phyloP scores from a whole-genome alignment of 1,140 invertebrate genomes.

The Papilio xuthus region DNA sequence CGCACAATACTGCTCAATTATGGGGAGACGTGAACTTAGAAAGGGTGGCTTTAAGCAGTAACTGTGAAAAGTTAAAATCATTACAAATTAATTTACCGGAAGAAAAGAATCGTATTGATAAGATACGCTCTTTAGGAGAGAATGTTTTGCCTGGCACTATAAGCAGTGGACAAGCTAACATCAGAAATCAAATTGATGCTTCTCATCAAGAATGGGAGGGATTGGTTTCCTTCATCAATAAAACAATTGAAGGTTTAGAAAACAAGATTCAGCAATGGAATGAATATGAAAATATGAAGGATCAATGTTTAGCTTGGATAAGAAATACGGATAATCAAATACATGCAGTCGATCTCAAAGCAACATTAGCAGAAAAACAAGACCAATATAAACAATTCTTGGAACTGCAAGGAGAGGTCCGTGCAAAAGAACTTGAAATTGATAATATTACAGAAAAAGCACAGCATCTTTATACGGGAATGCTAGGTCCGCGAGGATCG shows the following conservation, averaged over 20 bases:
- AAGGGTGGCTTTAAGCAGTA: slow-evolving; percentile 93
- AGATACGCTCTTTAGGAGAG: slow-evolving; percentile 90
- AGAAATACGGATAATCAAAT: slow-evolving; percentile 93
- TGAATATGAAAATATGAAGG: slow-evolving; percentile 94
- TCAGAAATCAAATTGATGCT: slow-evolving; percentile 91
- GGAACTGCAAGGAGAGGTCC: slow-evolving; percentile 92
- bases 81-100: slow-evolving; percentile 90
- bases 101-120: slow-evolving; percentile 91
- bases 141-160: slow-evolving; percentile 95
- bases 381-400: slow-evolving; percentile 91
- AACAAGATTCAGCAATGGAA: slow-evolving; percentile 94
- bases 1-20: slow-evolving; percentile 91
- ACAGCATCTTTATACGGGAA: slow-evolving; percentile 90
- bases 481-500: slow-evolving; percentile 83
- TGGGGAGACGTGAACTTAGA: slow-evolving; percentile 95
- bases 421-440: slow-evolving; percentile 95
- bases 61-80: slow-evolving; percentile 95
- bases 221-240: slow-evolving; percentile 88
- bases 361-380: slow-evolving; percentile 91
- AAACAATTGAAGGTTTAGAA: slow-evolving; percentile 89
- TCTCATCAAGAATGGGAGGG: slow-evolving; percentile 95
- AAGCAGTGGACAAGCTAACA: slow-evolving; percentile 91
- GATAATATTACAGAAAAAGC: slow-evolving; percentile 95
- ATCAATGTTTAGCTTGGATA: slow-evolving; percentile 93
- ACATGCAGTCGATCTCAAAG: slow-evolving; percentile 94